These are phyloP conservation scores for Zoroaster sp. DNA, from an alignment of 53 echinoderm and acorn worm genomes.

Conservation along the genomic window DNA sequence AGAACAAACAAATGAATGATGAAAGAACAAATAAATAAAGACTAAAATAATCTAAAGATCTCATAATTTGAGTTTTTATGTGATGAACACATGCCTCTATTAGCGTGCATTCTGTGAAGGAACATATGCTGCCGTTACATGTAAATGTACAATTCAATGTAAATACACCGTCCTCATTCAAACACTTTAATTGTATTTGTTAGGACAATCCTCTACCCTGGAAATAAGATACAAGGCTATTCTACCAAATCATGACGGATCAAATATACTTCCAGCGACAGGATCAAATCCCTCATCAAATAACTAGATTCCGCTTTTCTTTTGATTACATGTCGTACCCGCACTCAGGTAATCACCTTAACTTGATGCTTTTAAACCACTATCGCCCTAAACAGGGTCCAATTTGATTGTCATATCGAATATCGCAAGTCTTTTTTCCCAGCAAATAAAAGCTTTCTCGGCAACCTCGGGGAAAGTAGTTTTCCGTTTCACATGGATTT, in stretches of 20 bases:
- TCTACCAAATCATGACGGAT: constrained; percentile 2
- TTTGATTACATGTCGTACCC: not conserved
- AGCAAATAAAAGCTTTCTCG: constrained; percentile 11
- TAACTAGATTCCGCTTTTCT: not conserved
- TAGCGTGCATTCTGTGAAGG: no score
- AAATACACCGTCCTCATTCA: not conserved
- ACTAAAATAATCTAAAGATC: no score
- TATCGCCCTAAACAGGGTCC: not conserved
- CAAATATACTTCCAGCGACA: not conserved
- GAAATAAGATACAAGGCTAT: not conserved
- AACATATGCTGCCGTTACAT: no score
- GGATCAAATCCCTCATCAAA: not conserved
- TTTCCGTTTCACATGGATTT: constrained; percentile 38
- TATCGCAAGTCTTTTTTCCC: not conserved
- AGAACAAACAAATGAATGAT: no score
- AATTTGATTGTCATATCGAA: constrained; percentile 8
- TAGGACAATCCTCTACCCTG: not conserved
- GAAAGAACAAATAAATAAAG: no score
- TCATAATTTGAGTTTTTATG: no score
- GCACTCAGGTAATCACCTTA: no score
- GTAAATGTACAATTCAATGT: no score
- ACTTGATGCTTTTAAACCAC: not conserved
- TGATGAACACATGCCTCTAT: no score
- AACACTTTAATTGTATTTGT: not conserved
- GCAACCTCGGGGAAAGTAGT: not conserved